These are phyloP conservation scores for Puma concolor DNA, from an alignment of 2,113 vertebrate species.

Conservation along the genomic window DNA sequence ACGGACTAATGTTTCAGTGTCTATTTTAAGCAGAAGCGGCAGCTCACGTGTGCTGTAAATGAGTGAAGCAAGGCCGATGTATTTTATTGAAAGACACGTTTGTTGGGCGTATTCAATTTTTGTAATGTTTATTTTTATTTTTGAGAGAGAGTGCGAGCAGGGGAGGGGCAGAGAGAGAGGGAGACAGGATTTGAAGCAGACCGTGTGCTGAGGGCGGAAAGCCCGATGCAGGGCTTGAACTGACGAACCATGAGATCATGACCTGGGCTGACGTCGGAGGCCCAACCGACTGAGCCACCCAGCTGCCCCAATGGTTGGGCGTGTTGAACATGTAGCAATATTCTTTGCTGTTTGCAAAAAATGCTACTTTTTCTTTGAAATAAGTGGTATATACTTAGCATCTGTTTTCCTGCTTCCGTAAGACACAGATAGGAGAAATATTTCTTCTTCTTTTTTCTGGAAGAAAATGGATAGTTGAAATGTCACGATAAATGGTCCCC, in stretches of 20 bases:
- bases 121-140: too few relatives aligned
- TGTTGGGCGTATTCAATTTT: not conserved
- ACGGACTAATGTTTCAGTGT: not conserved
- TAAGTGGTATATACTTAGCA: not conserved
- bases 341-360: not conserved
- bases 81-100: not conserved
- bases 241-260: too few relatives aligned
- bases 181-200: too few relatives aligned
- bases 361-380: not conserved
- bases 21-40: not conserved
- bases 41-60: not conserved
- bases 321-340: not conserved
- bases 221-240: too few relatives aligned
- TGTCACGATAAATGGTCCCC: not conserved
- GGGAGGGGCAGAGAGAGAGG: too few relatives aligned
- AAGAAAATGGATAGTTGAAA: constrained; percentile 25
- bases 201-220: too few relatives aligned
- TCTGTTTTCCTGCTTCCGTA: not conserved
- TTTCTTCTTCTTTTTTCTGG: not conserved
- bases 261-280: too few relatives aligned
- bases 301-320: not conserved
- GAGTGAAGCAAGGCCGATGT: not conserved
- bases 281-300: too few relatives aligned
- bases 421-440: not conserved
- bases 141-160: too few relatives aligned